These are phyloP conservation scores for Sisyra terminalis DNA, from an alignment of 2,888 invertebrate species.

Conservation along the genomic window DNA sequence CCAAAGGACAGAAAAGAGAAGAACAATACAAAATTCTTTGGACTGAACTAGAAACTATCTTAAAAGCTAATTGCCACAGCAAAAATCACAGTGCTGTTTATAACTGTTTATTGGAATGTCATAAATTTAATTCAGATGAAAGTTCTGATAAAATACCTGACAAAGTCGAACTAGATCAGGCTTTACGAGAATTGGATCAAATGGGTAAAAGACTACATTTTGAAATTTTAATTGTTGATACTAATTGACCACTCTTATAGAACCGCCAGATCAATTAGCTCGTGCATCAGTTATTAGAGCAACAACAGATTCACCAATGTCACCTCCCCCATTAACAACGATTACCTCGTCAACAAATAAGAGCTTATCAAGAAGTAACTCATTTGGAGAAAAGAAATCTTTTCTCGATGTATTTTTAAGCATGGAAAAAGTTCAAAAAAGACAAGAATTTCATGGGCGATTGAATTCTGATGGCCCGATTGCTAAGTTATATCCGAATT, in stretches of 20 bases:
- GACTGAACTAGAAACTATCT: slow-evolving; percentile 71
- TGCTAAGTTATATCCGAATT: slow-evolving; percentile 59
- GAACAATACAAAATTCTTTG: slow-evolving; percentile 87
- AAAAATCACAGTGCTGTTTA: slow-evolving; percentile 62
- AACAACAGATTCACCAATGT: slow-evolving; percentile 74
- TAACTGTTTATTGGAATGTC: slow-evolving; percentile 65
- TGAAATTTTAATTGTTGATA: neutral
- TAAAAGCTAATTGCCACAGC: slow-evolving; percentile 63
- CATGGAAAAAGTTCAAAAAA: slow-evolving; percentile 28
- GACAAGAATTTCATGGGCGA: slow-evolving; percentile 42
- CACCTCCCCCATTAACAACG: slow-evolving; percentile 45
- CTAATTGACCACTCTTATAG: slow-evolving; percentile 16
- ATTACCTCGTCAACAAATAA: slow-evolving; percentile 18
- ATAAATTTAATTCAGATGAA: slow-evolving; percentile 38
- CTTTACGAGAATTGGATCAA: slow-evolving; percentile 36
- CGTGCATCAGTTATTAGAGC: slow-evolving; percentile 45
- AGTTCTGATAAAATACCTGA: slow-evolving; percentile 29
- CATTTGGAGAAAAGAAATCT: slow-evolving; percentile 29
- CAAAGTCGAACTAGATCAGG: slow-evolving; percentile 45
- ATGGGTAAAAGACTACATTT: slow-evolving; percentile 22
- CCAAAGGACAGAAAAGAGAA: slow-evolving; percentile 45
- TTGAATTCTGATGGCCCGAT: slow-evolving; percentile 32
- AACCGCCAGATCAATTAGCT: slow-evolving; percentile 17
- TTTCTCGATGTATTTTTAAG: slow-evolving; percentile 50
- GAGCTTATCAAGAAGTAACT: slow-evolving; percentile 14